Conservation (phyloP, 2,113 vertebrate genomes). For the Peromyscus leucopus region DNA sequence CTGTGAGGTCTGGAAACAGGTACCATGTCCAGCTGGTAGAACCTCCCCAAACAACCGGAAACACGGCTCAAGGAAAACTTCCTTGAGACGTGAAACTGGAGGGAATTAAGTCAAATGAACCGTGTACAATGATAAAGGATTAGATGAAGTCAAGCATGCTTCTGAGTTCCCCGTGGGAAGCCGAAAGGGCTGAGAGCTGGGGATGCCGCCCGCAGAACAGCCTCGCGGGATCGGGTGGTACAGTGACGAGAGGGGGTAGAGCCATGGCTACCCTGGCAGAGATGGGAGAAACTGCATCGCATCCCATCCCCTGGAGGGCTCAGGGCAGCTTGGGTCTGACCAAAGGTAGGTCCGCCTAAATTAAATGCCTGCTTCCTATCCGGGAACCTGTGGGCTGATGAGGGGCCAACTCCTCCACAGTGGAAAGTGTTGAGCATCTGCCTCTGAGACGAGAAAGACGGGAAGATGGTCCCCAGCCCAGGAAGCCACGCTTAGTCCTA, state of each 20-base stretch:
- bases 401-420: too few species aligned
- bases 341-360: too few species aligned
- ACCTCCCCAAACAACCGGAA: neutral
- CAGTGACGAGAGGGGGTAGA: too few species aligned
- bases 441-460: neutral
- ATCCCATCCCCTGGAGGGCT: fast-evolving
- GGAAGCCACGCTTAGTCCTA: neutral
- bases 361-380: fast-evolving
- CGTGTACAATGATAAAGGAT: neutral
- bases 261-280: neutral
- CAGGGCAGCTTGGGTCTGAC: neutral
- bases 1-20: neutral
- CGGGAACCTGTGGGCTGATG: neutral
- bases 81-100: neutral
- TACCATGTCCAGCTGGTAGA: too few species aligned
- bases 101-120: neutral
- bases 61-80: neutral
- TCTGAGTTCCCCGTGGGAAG: neutral
- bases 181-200: fast-evolving
- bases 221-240: fast-evolving
- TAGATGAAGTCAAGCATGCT: neutral
- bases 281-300: neutral
- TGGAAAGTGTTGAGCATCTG: neutral
- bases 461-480: neutral
- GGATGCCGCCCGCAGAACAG: neutral